Evolutionary conservation across 2,888 invertebrate species (phyloP).

Genomic region (Morinoia aosen): DNA sequence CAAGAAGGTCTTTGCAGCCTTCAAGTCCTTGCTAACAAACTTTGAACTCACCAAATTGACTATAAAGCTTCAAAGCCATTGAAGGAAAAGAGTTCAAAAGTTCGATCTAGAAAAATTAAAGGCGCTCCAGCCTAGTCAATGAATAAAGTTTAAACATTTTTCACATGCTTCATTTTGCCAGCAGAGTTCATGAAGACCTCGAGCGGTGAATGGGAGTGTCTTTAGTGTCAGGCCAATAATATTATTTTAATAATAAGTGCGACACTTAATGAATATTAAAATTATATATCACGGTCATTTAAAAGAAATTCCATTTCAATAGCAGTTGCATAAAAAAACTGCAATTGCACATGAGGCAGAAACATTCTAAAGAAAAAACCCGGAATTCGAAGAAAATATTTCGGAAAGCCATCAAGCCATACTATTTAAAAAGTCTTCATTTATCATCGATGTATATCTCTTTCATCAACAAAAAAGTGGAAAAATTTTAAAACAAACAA

Average conservation of each 20-base stretch:
- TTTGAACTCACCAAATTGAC: neutral
- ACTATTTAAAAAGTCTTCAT: neutral
- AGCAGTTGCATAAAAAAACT: neutral
- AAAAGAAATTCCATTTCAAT: neutral
- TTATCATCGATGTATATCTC: neutral
- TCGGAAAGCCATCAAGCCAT: neutral
- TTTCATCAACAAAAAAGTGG: neutral
- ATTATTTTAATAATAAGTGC: neutral
- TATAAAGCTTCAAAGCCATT: neutral
- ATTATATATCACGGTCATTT: too few species aligned
- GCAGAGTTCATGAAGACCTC: neutral
- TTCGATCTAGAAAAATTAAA: neutral
- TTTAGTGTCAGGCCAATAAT: neutral
- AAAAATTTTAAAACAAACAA: neutral
- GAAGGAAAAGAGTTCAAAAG: neutral
- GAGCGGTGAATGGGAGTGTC: neutral
- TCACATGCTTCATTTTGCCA: neutral
- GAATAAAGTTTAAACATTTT: neutral
- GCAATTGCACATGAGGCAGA: neutral
- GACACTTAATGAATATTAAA: too few species aligned
- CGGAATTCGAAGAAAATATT: neutral
- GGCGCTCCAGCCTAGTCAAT: neutral
- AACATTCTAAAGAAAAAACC: neutral
- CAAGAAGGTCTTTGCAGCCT: neutral
- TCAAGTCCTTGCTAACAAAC: constrained; percentile 10